Evolutionary conservation across 1,140 invertebrate species (phyloP).

Genomic region (Rhyacophila brunnea): DNA sequence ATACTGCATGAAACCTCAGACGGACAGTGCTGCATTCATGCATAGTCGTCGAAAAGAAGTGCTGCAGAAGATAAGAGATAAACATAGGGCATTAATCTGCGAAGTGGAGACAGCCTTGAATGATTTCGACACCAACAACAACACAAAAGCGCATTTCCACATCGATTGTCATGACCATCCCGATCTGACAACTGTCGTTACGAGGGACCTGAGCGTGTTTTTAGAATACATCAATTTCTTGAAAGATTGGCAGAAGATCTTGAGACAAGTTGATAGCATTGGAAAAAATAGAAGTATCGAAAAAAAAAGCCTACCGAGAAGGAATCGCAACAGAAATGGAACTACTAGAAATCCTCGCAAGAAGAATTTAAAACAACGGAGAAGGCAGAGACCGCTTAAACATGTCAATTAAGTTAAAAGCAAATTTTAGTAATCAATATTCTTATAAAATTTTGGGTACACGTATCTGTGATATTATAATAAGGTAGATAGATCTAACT

Average conservation of each 20-base stretch:
- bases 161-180: slow-evolving; percentile 5
- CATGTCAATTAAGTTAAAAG: no score
- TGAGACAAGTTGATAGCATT: neutral
- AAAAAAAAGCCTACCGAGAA: no score
- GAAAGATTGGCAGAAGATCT: slow-evolving; percentile 9
- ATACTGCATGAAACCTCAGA: neutral
- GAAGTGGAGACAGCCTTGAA: slow-evolving; percentile 16
- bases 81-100: slow-evolving; percentile 5
- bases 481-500: no score
- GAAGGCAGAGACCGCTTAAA: no score
- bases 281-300: neutral
- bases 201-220: slow-evolving; percentile 6
- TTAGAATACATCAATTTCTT: slow-evolving; percentile 6
- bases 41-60: neutral
- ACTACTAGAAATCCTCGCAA: no score
- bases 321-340: no score
- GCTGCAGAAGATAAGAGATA: neutral
- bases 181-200: neutral
- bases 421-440: no score
- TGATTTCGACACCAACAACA: neutral
- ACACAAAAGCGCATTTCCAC: neutral
- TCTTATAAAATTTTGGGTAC: no score
- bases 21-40: slow-evolving; percentile 2
- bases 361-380: no score
- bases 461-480: no score